Base-by-base conservation (phyloP, 2,888 invertebrate genomes). In the Leucania comma region DNA sequence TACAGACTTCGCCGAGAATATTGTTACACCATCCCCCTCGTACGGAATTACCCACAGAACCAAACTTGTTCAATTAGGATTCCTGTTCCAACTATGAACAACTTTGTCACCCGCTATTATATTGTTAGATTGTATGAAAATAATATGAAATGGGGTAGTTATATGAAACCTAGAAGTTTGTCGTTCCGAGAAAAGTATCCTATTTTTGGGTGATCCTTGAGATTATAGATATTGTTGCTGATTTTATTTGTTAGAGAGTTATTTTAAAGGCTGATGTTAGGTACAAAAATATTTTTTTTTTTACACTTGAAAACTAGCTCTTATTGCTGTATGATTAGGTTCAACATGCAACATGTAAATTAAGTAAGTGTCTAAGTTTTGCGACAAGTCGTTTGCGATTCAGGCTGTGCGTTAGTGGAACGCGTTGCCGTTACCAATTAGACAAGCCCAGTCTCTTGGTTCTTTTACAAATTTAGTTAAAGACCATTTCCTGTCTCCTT, bases 21-120 rank as follows among this genome's bases (percentile, higher is more conserved):
- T 66, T 48, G 56, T 57, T 57, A 60, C 58, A n/a, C 57, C 70
- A 10, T 46, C 53, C 12, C 38, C n/a, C n/a, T n/a, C 32, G 24
- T 2, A 32, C 59, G 65, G 78, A 68, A 72, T 78, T 81, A 80
- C 64, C 68, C 65, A 29, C 80, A 80, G 62, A 71, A 61, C 32
- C 61, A 64, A 85, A 86, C 80, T 86, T 86, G 77, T 81, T 74
- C 79, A 86, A 86, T 86, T 86, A 86, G 68, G 68, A 72, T 65
- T 75, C 73, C 74, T 73, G 77, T 78, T 78, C 76, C 38, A 76
- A 71, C 68, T 80, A 68, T 65, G 67, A 64, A 67, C 69, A 74
- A 82, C 66, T 78, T 78, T 66, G 72, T 68, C 68, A 10, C 60
- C 50, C 10, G 50, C 61, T 76, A 72, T n/a, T 80, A 66, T 70